phyloP scores from a whole-genome alignment of 2,113 vertebrate species.

The Illadopsis cleaveri region DNA sequence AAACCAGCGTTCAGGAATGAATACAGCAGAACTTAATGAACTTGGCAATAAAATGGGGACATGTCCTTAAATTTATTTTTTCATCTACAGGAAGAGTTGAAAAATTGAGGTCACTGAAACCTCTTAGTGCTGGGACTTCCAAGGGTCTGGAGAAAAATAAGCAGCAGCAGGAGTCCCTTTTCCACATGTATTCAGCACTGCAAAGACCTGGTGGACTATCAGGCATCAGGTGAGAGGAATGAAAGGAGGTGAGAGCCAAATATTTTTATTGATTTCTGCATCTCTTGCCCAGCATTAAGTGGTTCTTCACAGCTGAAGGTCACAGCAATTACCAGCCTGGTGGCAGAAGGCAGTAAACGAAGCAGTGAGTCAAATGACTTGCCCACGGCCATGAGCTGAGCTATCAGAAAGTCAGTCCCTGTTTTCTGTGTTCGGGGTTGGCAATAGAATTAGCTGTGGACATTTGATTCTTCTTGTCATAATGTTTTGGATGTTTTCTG shows the following conservation, averaged over 20 bases:
- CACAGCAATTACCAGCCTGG: background rate
- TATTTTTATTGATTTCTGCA: background rate
- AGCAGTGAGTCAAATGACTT: background rate
- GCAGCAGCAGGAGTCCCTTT: background rate
- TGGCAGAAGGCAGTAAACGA: background rate
- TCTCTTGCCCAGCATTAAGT: background rate
- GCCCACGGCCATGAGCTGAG: background rate
- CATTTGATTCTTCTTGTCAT: slow-evolving; percentile 9
- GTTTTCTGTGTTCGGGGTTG: background rate
- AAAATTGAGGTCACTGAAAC: background rate
- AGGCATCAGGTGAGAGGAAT: background rate
- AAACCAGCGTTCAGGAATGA: background rate
- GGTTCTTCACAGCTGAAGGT: background rate
- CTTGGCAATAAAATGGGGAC: background rate
- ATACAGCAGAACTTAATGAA: background rate
- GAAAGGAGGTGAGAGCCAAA: background rate
- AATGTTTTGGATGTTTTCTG: background rate
- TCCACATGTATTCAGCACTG: background rate
- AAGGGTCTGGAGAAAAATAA: background rate
- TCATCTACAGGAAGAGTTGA: background rate
- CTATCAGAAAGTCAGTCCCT: background rate
- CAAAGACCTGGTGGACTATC: background rate
- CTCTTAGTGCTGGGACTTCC: background rate
- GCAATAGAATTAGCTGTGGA: background rate
- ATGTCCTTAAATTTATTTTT: background rate